A percentile compares a stretch with the other conserved stretches of the same genome.
Conservation (phyloP, 2,888 invertebrate species). For the Drosophila birchii region DNA sequence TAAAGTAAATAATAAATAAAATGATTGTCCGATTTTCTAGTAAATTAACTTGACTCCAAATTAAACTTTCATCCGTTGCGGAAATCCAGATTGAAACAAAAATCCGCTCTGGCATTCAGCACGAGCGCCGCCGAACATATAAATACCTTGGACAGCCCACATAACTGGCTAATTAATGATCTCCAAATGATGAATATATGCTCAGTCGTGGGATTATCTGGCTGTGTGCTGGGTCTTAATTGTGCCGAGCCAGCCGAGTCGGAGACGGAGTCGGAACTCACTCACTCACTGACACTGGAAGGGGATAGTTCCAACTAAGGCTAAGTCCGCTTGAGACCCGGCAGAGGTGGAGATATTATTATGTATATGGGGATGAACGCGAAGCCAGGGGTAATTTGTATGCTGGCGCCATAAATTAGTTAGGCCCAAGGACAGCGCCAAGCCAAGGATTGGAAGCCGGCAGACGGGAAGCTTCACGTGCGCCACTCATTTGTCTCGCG, state of each 20-base stretch:
- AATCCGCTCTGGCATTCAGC: not conserved
- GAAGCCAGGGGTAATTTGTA: slow-evolving; percentile 66
- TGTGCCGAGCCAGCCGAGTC: slow-evolving; percentile 8
- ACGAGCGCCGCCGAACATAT: not conserved
- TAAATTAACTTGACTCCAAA: not conserved
- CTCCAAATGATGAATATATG: slow-evolving; percentile 35
- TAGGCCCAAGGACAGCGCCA: slow-evolving; percentile 42
- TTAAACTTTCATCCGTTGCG: not conserved
- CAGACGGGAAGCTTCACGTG: slow-evolving; percentile 66
- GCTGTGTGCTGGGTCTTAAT: slow-evolving; percentile 26
- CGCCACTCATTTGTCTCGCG: slow-evolving; percentile 76
- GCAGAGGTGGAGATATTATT: not conserved
- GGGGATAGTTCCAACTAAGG: slow-evolving; percentile 23
- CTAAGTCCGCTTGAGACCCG: not conserved
- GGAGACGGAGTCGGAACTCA: not conserved
- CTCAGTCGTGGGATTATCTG: slow-evolving; percentile 9
- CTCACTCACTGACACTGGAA: slow-evolving; percentile 5
- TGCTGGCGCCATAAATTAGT: slow-evolving; percentile 76
- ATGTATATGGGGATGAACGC: not conserved
- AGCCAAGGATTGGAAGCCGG: slow-evolving; percentile 3
- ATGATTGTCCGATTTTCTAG: not conserved
- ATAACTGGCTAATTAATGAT: slow-evolving; percentile 37
- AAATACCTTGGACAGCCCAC: slow-evolving; percentile 8
- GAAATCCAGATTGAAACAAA: not conserved
- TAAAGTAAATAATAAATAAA: not conserved